Evolutionary conservation across 1,140 invertebrate species (phyloP), one percentile per base, ranked within the genome.

Genomic region (Anoplophora glabripennis): DNA sequence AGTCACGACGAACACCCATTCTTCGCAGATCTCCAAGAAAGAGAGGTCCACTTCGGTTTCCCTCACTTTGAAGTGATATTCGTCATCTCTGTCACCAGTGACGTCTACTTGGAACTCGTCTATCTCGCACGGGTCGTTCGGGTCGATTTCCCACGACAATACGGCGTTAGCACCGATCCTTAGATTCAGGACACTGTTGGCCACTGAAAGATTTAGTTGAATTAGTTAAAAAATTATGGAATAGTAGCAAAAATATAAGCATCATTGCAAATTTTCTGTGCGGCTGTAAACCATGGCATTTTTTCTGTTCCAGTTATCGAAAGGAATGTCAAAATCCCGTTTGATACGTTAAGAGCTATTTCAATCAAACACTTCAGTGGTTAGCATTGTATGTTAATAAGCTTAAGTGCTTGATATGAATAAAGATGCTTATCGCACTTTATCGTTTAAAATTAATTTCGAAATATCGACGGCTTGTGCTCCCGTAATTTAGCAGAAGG

Each of bases 1-100:
- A 3, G 21, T 28, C 9, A 59, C 48, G 1, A 52, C 40, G 15
- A 59, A 59, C 11, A 17, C 12, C 34, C 52, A 59, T 8, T 12
- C 45, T 36, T 59, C 44, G n/a, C 57, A 59, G n/a, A 52, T 59
- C 3, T 59, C 57, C 12, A 59, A 17, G 21, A 17, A 45, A n/a
- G 7, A 15, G 1, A 21, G 11, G 35, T 37, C 4, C 4, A 57
- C 14, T 10, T 17, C 12, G n/a, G 4, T 17, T 15, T 9, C 11
- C 8, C n/a, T 38, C 2, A 35, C 40, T 34, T 47, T 7, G 8
- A 37, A 46, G 15, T 57, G 54, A 9, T 17, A 45, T 15, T 35
- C 38, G 18, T 52, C 47, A 4, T 47, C 44, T 3, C 8, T 9
- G 37, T 58, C 48, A 15, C 40, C n/a, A 5, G 41, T 34, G 10